Evolutionary conservation across 2,113 vertebrate species (phyloP), one percentile per base, ranked within the genome.

Genomic region (Labrus mixtus): DNA sequence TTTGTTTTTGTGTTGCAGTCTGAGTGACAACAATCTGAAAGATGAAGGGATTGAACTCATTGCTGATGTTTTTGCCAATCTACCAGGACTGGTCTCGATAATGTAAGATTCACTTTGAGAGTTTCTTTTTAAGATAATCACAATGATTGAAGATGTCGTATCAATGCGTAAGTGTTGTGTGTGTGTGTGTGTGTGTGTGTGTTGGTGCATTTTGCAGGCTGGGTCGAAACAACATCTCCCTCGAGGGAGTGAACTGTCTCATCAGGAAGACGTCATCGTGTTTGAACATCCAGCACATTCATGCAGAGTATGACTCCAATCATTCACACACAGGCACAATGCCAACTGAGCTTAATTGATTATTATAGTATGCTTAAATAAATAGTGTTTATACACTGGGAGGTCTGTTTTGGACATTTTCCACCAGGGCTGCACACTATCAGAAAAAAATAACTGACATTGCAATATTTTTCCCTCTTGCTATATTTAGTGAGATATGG

Each of bases 21-120:
- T 98, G 56, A 95, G 92, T 78, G 94, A 95, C 91, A 98, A 97
- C 77, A 89, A 81, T 56, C 88, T 98, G 63, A 91, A 78, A 80
- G 90, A 95, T 17, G 73, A 1, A 1, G 94, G 96, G 0, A 80
- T 95, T 59, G 62, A 82, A 59, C 80, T 46, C 8, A 16, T 96
- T 0, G 55, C 87, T 16, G 81, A 93, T 10, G 22, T 92, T n/a
- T 90, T 96, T 17, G 79, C 89, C 72, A 81, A 78, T 74, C 88
- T 96, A n/a, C 90, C 89, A 45, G 73, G 39, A 62, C 90, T 97
- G 76, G 57, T 66, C 0, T 91, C 66, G 19, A 86, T 98, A 64
- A 93, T 89, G 97, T 98, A 90, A 95, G 96, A 41, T 92, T 37
- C 3, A 25, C 19, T 8, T n/a, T 69, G 41, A n/a, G 20, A 41